These are phyloP conservation scores for Folsomia candida DNA, from an alignment of 2,888 invertebrate genomes.

Conservation along the genomic window DNA sequence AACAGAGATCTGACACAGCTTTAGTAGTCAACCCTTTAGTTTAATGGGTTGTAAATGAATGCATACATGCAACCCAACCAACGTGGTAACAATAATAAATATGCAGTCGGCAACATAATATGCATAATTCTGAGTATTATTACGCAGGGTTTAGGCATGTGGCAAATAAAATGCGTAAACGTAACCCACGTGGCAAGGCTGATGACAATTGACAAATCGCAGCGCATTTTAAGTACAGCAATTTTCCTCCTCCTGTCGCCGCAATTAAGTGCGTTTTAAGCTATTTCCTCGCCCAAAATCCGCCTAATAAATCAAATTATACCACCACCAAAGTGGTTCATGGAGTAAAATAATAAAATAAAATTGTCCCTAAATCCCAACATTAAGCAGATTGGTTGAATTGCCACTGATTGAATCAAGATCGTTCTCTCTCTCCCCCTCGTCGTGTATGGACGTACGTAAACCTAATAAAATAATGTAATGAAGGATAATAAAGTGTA, in stretches of 20 bases:
- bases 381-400: background rate
- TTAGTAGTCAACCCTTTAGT: background rate
- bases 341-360: background rate
- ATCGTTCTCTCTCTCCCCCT: no score
- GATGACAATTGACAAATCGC: background rate
- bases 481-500: background rate
- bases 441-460: background rate
- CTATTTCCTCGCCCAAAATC: background rate
- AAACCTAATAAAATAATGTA: background rate
- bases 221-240: background rate
- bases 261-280: background rate
- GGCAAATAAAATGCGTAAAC: background rate
- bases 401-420: background rate
- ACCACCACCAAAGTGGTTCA: no score
- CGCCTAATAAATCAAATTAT: background rate
- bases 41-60: background rate
- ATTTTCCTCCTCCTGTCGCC: background rate
- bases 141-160: no score
- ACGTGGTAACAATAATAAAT: no score
- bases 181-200: background rate
- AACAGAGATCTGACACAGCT: background rate
- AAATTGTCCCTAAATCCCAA: background rate
- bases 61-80: no score
- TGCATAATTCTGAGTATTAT: no score
- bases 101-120: no score